These are phyloP conservation scores for Camponotus vicinus DNA, from an alignment of 1,140 invertebrate species.

Conservation along the genomic window DNA sequence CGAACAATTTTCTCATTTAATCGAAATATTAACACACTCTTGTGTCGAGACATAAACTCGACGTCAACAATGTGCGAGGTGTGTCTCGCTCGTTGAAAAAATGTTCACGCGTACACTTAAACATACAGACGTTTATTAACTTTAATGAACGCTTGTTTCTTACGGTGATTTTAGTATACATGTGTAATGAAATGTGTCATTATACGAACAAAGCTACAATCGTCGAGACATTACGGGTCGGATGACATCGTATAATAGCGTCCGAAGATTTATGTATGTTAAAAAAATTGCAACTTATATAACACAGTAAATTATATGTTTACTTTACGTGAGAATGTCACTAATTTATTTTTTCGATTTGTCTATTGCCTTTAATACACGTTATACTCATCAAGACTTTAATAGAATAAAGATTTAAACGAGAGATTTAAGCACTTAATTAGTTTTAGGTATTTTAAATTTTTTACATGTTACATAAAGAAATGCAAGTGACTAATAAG, in stretches of 20 bases:
- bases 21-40: slow-evolving; percentile 5
- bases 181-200: slow-evolving; percentile 28
- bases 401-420: no score
- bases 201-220: neutral
- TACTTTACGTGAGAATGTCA: no score
- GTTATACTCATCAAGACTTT: no score
- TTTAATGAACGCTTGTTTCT: slow-evolving; percentile 42
- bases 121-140: slow-evolving; percentile 29
- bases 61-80: neutral
- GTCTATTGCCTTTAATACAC: no score
- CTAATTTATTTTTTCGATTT: no score
- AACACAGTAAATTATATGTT: no score
- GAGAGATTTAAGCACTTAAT: no score
- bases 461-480: slow-evolving; percentile 18
- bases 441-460: no score
- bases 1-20: neutral
- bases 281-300: no score
- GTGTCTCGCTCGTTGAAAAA: slow-evolving; percentile 30
- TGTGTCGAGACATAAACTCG: neutral
- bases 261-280: slow-evolving; percentile 6
- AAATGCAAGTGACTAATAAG: no score
- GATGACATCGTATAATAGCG: neutral
- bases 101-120: slow-evolving; percentile 2
- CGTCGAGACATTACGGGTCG: neutral
- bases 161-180: neutral